Conservation (phyloP, 2,113 vertebrate species). For the Tragelaphus imberbis region DNA sequence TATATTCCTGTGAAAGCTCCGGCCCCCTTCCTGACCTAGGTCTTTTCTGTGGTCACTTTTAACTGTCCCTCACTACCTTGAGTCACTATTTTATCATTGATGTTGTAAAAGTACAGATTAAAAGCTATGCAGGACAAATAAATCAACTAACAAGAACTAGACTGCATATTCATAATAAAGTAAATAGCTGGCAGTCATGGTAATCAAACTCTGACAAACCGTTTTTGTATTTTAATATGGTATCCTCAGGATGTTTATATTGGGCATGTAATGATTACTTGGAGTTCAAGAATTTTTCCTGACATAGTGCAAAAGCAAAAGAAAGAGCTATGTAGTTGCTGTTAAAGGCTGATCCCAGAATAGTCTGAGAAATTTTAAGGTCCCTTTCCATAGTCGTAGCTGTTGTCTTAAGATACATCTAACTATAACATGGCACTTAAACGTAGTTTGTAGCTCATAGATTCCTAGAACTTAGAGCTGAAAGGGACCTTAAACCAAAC, state of each 20-base stretch:
- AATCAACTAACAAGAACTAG: slow-evolving; percentile 45
- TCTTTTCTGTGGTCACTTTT: slow-evolving; percentile 20
- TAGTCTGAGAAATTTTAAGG: slow-evolving; percentile 35
- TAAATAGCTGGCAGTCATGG: slow-evolving; percentile 50
- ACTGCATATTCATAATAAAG: slow-evolving; percentile 25
- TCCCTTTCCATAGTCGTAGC: neutral
- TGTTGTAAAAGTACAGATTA: slow-evolving; percentile 14
- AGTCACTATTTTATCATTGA: slow-evolving; percentile 18
- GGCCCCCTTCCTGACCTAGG: neutral
- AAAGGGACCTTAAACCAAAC: slow-evolving; percentile 33
- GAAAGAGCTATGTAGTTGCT: neutral
- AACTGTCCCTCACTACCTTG: slow-evolving; percentile 19
- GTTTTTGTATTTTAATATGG: slow-evolving; percentile 21
- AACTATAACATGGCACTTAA: slow-evolving; percentile 38
- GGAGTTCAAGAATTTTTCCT: slow-evolving; percentile 37
- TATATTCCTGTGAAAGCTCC: slow-evolving; percentile 55
- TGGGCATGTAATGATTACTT: neutral
- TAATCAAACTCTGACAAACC: slow-evolving; percentile 45
- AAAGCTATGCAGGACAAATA: slow-evolving; percentile 34
- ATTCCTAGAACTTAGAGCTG: slow-evolving; percentile 28
- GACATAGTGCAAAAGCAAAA: slow-evolving; percentile 33
- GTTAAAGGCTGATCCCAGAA: slow-evolving; percentile 30
- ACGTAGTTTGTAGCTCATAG: neutral
- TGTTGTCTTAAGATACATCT: slow-evolving; percentile 31
- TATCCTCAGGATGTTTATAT: neutral